A percentile compares a stretch with the other conserved stretches of the same genome.
phyloP scores from a whole-genome alignment of 2,888 invertebrate species.

The Drosophila merina region DNA sequence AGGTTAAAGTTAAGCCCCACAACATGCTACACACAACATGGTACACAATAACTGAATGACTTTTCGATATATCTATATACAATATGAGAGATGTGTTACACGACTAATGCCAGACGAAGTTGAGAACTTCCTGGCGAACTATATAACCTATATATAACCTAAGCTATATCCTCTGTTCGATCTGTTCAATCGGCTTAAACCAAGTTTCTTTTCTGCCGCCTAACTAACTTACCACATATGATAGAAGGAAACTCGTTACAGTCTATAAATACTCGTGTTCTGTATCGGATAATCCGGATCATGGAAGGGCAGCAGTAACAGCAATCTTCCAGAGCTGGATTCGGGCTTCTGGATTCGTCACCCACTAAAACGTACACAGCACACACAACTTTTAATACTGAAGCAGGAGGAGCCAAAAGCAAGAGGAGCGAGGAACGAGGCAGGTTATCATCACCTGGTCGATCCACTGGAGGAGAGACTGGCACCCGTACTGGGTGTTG shows the following conservation, averaged over 20 bases:
- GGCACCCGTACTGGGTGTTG: constrained; percentile 8
- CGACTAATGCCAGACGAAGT: constrained; percentile 12
- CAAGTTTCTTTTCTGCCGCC: constrained; percentile 38
- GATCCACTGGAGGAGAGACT: constrained; percentile 58
- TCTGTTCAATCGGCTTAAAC: constrained; percentile 1
- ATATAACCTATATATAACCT: constrained; percentile 36
- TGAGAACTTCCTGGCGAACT: constrained; percentile 12
- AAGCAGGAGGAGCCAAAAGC: constrained; percentile 40
- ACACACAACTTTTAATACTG: constrained; percentile 46
- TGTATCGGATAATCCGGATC: constrained; percentile 5
- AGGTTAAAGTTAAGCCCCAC: not conserved
- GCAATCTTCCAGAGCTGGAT: constrained; percentile 1
- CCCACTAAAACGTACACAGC: constrained; percentile 62
- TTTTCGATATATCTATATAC: constrained; percentile 17
- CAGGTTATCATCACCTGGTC: constrained; percentile 48
- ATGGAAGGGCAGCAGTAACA: constrained; percentile 14
- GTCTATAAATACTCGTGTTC: constrained; percentile 74
- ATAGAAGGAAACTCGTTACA: constrained; percentile 74
- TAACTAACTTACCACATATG: constrained; percentile 60
- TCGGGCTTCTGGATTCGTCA: not conserved
- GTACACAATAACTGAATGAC: not conserved
- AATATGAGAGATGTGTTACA: constrained; percentile 25
- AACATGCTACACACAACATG: no score
- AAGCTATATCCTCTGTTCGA: constrained; percentile 38
- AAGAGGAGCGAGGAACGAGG: not conserved